These are phyloP conservation scores for Pachypeltis micranthus DNA, from an alignment of 1,140 invertebrate genomes.

Conservation along the genomic window DNA sequence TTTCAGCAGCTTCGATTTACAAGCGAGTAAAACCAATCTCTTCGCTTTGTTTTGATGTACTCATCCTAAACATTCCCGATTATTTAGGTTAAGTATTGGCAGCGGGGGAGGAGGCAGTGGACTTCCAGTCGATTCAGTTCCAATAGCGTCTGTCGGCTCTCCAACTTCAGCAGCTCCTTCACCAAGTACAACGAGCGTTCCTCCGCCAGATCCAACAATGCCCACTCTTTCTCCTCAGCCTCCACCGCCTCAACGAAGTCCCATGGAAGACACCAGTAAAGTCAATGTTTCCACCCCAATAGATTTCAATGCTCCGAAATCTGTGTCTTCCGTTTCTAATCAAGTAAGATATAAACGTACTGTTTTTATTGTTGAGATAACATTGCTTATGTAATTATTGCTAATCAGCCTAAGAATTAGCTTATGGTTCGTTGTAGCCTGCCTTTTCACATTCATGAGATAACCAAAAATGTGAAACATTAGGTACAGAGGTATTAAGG, in stretches of 20 bases:
- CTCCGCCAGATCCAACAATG: conserved; percentile 57
- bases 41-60: too few species aligned
- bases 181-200: conserved; percentile 51
- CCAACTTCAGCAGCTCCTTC: conserved; percentile 64
- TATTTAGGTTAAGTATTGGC: conserved; percentile 14
- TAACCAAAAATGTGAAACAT: too few species aligned
- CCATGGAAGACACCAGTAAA: conserved; percentile 36
- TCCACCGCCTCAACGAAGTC: conserved; percentile 39
- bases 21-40: too few species aligned
- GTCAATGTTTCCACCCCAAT: conserved; percentile 34
- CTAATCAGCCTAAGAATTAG: too few species aligned
- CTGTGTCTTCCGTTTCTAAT: conserved; percentile 42
- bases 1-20: too few species aligned
- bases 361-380: too few species aligned
- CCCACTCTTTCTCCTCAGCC: conserved; percentile 47
- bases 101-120: conserved; percentile 9
- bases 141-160: conserved; percentile 55
- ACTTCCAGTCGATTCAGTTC: conserved; percentile 42
- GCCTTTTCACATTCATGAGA: too few species aligned
- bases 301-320: conserved; percentile 40
- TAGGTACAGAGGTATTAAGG: too few species aligned
- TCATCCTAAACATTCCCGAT: too few species aligned
- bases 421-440: too few species aligned
- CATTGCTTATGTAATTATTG: too few species aligned
- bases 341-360: too few species aligned